Percentiles rank a stretch among this genome's conserved stretches.
Evolutionary conservation across 2,888 invertebrate genomes (phyloP).

Genomic region (Dolichomitus sp.): DNA sequence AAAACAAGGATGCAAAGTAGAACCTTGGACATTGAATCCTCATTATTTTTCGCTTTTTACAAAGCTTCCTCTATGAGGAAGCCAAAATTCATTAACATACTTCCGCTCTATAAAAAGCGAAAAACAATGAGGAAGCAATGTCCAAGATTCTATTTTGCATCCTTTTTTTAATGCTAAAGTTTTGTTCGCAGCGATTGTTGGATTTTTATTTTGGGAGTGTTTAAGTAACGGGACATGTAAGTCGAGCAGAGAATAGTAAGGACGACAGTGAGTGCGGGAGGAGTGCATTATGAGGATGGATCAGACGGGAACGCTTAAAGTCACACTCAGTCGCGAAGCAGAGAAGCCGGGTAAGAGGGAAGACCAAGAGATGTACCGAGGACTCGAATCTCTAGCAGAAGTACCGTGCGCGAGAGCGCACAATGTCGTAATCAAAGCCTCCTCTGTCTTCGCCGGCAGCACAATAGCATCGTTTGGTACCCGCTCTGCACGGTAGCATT

Average conservation of each 20-base stretch:
- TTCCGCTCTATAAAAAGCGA: too few relatives aligned
- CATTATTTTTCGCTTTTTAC: too few relatives aligned
- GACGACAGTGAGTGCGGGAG: neutral
- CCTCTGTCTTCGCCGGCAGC: slow-evolving; percentile 76
- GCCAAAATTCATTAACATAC: too few relatives aligned
- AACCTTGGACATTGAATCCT: too few relatives aligned
- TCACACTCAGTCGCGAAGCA: slow-evolving; percentile 67
- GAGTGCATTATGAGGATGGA: slow-evolving; percentile 65
- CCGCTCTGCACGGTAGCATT: slow-evolving; percentile 52
- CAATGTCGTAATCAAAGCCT: slow-evolving; percentile 84
- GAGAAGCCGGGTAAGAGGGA: slow-evolving; percentile 42
- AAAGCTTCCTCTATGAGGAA: too few relatives aligned
- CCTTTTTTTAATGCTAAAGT: neutral
- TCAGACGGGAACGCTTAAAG: slow-evolving; percentile 76
- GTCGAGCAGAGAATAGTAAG: neutral
- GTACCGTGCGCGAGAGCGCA: slow-evolving; percentile 69
- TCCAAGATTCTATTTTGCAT: too few relatives aligned
- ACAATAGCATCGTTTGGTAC: slow-evolving; percentile 81
- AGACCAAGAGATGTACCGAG: slow-evolving; percentile 46
- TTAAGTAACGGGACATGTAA: neutral
- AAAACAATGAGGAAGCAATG: too few relatives aligned
- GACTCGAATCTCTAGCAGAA: slow-evolving; percentile 49
- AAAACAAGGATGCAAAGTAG: too few relatives aligned
- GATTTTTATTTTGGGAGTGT: neutral
- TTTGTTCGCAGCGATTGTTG: neutral